Evolutionary conservation across 2,797 vertebrate species (phyloP), one percentile per base, ranked within the genome.

Genomic region (Silurus lanzhouensis): DNA sequence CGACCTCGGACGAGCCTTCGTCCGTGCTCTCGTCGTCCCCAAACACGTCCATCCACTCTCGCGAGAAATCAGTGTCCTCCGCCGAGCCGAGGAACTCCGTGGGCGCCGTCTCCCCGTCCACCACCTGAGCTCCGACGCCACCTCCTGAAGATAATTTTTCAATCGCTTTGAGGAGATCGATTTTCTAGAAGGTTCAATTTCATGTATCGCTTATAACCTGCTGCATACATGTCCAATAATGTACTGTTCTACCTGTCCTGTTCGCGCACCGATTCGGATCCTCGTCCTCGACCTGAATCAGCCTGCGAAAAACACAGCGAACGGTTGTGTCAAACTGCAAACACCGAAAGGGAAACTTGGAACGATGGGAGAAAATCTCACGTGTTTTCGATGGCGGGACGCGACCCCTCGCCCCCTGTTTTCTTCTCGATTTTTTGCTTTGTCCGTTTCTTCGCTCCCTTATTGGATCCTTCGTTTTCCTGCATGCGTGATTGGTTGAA

Each of bases 31-130:
- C 91, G 48, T 87, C 82, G 14, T 97, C 96, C 20, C 97, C 97
- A n/a, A 98, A 99, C 88, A 96, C 96, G 5, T 96, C 95, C 0
- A 90, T 95, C 98, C 98, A 99, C 92, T 99, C 95, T 25, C 91
- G 93, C 84, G 96, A 96, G 91, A 98, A 97, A 84, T 96, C 96
- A 0, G 94, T 91, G 58, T 97, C 96, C 0, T 99, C 97, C 93
- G 97, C 89, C 0, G 95, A 96, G 78, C 92, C 96, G 89, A 99
- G 95, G 92, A 99, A 98, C 90, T 99, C 97, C 2, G 95, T 96
- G 87, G 99, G 91, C 44, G 98, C 90, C 14, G 95, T 92, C 94
- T 97, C 91, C 88, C 95, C 94, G 86, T 98, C 97, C 85, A 92
- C 95, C 80, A 98, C 96, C 82, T 90, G 85, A 70, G 86, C 84